Percentiles rank a stretch among this genome's conserved stretches.
Evolutionary conservation across 2,113 vertebrate species (phyloP).

Genomic region (Origma solitaria): DNA sequence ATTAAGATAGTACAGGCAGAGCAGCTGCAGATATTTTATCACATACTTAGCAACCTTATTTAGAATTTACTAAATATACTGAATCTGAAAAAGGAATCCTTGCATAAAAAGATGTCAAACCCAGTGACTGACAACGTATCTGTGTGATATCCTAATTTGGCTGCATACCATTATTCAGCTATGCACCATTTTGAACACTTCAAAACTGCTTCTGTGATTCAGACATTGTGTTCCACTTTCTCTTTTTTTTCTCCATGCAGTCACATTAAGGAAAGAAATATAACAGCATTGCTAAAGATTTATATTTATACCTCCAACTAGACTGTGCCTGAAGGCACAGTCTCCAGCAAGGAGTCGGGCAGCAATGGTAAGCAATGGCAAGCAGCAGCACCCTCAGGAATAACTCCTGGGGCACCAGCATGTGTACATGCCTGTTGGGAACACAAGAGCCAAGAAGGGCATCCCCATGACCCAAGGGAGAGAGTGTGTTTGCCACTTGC

Average conservation of each 20-base stretch:
- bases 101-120: background rate
- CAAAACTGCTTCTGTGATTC: background rate
- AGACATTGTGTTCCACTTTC: background rate
- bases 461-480: background rate
- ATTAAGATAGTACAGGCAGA: background rate
- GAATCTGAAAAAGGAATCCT: background rate
- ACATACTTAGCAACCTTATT: background rate
- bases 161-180: background rate
- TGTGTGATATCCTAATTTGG: background rate
- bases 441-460: background rate
- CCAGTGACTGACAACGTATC: background rate
- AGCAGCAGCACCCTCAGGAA: background rate
- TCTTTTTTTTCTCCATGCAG: background rate
- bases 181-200: background rate
- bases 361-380: background rate
- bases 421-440: background rate
- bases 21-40: slow-evolving; percentile 7
- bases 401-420: background rate
- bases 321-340: background rate
- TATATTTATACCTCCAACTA: background rate
- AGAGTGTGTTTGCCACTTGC: background rate
- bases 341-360: background rate
- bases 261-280: background rate
- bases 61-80: background rate
- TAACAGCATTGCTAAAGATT: background rate